A percentile compares a stretch with the other conserved stretches of the same genome.
phyloP scores from a whole-genome alignment of 2,888 invertebrate species.

The Ernsta delagoae region DNA sequence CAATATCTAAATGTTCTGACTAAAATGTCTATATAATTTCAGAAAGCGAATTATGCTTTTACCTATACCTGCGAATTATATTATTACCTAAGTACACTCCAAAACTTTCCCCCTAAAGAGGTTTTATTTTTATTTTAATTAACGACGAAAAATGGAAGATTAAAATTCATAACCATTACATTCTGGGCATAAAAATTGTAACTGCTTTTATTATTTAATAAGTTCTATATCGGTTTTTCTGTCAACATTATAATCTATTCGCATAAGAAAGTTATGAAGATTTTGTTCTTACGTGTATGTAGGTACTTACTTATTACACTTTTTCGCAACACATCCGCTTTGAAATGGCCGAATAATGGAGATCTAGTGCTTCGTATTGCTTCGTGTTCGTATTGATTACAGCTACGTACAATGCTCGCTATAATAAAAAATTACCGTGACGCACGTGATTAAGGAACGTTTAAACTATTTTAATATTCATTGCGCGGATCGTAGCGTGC shows the following conservation, averaged over 20 bases:
- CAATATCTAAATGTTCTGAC: no score
- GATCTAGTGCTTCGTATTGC: slow-evolving; percentile 16
- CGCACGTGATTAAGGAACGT: slow-evolving; percentile 73
- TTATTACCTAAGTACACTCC: no score
- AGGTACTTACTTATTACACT: neutral
- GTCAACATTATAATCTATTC: neutral
- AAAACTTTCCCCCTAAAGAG: no score
- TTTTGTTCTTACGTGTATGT: slow-evolving; percentile 12
- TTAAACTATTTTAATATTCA: slow-evolving; percentile 78
- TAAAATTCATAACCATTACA: neutral
- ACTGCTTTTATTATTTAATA: slow-evolving; percentile 4
- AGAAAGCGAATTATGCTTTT: no score
- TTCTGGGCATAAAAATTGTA: neutral
- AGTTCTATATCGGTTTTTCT: slow-evolving; percentile 1
- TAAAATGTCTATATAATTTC: no score
- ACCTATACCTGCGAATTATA: no score
- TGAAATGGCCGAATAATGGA: slow-evolving; percentile 33
- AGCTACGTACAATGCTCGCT: slow-evolving; percentile 20
- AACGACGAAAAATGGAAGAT: neutral
- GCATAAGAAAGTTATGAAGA: slow-evolving; percentile 12
- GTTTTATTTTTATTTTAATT: neutral
- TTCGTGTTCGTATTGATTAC: slow-evolving; percentile 31
- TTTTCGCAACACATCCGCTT: slow-evolving; percentile 30
- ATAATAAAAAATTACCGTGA: slow-evolving; percentile 55
- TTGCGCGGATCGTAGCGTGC: slow-evolving; percentile 67